Evolutionary conservation across 1,140 invertebrate genomes (phyloP).

Genomic region (Oedothorax gibbosus): DNA sequence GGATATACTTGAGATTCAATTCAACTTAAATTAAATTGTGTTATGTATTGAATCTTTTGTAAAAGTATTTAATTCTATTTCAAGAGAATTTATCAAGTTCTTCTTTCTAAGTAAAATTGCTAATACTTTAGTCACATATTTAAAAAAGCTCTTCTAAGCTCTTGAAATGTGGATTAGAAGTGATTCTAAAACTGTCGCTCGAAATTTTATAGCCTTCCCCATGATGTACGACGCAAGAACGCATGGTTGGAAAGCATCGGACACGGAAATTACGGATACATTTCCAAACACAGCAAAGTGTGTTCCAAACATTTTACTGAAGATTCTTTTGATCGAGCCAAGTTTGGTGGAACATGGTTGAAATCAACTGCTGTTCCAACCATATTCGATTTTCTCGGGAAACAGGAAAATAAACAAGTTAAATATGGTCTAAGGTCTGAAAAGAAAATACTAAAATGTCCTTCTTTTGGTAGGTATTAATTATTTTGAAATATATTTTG

Average conservation of each 20-base stretch:
- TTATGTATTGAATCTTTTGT: too few relatives aligned
- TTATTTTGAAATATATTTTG: too few relatives aligned
- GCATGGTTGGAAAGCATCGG: neutral
- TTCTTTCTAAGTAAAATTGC: too few relatives aligned
- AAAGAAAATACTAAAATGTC: neutral
- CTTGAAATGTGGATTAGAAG: too few relatives aligned
- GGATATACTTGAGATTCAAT: too few relatives aligned
- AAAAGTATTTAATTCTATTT: too few relatives aligned
- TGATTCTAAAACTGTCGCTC: too few relatives aligned
- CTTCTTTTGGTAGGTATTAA: too few relatives aligned
- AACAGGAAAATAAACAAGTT: neutral
- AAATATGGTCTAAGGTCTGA: neutral
- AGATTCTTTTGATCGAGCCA: conserved; percentile 1
- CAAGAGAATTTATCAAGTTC: too few relatives aligned
- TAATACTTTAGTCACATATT: too few relatives aligned
- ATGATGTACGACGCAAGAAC: neutral
- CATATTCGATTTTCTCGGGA: neutral
- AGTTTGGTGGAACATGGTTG: conserved; percentile 28
- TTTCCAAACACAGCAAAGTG: neutral
- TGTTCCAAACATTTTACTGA: conserved; percentile 7
- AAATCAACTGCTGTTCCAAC: conserved; percentile 17
- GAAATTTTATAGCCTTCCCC: conserved; percentile 14
- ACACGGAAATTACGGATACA: neutral
- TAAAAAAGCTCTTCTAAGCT: too few relatives aligned
- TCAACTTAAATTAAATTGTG: too few relatives aligned